Conservation (phyloP, 2,113 vertebrate genomes). For the Dromas ardeola region DNA sequence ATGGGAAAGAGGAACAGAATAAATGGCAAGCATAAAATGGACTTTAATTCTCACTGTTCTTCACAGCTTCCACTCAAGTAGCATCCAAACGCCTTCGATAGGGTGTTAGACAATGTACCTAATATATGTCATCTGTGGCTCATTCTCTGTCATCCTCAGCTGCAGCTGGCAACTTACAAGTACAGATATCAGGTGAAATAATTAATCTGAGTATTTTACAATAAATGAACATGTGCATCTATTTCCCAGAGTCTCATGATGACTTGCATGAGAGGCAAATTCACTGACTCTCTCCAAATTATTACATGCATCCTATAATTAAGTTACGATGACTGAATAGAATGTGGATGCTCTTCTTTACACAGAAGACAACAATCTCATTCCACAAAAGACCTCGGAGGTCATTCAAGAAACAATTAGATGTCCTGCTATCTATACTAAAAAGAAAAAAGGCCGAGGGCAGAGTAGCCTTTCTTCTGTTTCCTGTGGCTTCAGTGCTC, state of each 20-base stretch:
- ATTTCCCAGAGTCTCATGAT: constrained; percentile 75
- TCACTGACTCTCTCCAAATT: constrained; percentile 80
- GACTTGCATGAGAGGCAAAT: constrained; percentile 74
- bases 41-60: background rate
- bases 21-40: constrained; percentile 15
- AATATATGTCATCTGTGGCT: background rate
- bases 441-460: constrained; percentile 55
- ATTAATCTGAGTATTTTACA: constrained; percentile 80
- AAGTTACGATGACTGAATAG: constrained; percentile 79
- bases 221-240: constrained; percentile 78
- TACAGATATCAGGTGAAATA: constrained; percentile 77
- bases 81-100: background rate
- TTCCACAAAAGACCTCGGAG: constrained; percentile 77
- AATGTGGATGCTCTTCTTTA: constrained; percentile 74
- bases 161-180: constrained; percentile 73
- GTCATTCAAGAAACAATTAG: constrained; percentile 82
- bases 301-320: constrained; percentile 83
- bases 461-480: constrained; percentile 39
- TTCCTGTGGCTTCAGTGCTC: constrained; percentile 47
- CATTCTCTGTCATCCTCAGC: constrained; percentile 11
- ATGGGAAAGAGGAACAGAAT: background rate
- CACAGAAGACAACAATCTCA: constrained; percentile 81
- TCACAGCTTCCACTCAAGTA: background rate
- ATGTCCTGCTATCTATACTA: constrained; percentile 70
- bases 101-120: background rate